Evolutionary conservation across 2,113 vertebrate species (phyloP).

Genomic region (Pampusana beccarii): DNA sequence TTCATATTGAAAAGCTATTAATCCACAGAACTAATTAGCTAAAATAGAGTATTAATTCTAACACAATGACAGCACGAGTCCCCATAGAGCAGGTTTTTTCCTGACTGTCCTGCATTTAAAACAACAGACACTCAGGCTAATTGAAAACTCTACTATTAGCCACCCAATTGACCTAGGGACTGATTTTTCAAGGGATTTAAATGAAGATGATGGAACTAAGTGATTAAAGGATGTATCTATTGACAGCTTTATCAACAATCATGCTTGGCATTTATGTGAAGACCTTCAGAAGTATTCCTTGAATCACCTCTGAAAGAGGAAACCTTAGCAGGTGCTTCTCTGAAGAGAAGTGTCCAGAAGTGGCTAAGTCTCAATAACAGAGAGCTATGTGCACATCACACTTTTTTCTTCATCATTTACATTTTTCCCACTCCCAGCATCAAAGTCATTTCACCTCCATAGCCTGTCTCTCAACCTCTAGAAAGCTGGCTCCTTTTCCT

Average conservation of each 20-base stretch:
- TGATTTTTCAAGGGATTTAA: neutral
- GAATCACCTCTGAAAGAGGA: neutral
- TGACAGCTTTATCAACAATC: neutral
- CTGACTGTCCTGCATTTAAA: neutral
- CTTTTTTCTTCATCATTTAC: neutral
- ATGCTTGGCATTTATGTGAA: neutral
- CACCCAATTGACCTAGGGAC: neutral
- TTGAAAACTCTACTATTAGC: neutral
- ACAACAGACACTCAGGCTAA: neutral
- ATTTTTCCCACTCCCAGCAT: neutral
- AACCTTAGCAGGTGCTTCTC: neutral
- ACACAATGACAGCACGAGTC: neutral
- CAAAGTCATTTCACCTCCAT: neutral
- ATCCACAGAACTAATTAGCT: neutral
- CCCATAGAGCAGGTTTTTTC: neutral
- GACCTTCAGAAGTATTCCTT: neutral
- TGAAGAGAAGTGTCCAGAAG: neutral
- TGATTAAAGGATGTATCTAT: neutral
- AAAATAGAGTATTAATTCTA: neutral
- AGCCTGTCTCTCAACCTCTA: neutral
- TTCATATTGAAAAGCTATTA: neutral
- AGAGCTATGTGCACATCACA: neutral
- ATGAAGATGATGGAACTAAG: neutral
- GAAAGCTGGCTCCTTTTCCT: neutral
- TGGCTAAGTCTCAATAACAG: neutral